Percentiles rank a stretch among this genome's conserved stretches.
Evolutionary conservation across 1,140 invertebrate species (phyloP).

Genomic region (Psilanteris sp.): DNA sequence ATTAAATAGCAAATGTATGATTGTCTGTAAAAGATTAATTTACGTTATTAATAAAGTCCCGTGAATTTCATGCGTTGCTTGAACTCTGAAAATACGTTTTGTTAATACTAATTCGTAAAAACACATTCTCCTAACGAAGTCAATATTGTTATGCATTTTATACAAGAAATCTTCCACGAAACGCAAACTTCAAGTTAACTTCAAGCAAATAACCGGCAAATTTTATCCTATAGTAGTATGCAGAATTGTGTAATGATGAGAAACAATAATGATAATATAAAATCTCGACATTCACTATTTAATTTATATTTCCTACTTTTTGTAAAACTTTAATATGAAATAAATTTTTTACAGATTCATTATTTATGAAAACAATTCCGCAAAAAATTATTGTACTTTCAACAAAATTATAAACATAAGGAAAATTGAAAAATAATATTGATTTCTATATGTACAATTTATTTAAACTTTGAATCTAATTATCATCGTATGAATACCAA

Average conservation of each 20-base stretch:
- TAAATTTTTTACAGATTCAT: too few species aligned
- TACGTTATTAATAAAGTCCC: too few species aligned
- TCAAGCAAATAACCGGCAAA: constrained; percentile 5
- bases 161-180: constrained; percentile 16
- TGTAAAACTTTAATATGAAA: too few species aligned
- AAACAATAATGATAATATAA: background rate
- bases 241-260: background rate
- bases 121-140: constrained; percentile 20
- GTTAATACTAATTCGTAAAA: constrained; percentile 25
- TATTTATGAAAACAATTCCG: too few species aligned
- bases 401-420: too few species aligned
- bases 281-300: constrained; percentile 1
- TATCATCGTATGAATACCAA: constrained; percentile 19
- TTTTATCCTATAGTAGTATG: background rate
- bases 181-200: constrained; percentile 28
- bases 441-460: too few species aligned
- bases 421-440: too few species aligned
- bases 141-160: constrained; percentile 39
- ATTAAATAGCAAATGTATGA: too few species aligned
- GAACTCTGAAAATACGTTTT: constrained; percentile 27
- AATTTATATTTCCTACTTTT: constrained; percentile 1
- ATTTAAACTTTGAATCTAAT: constrained; percentile 12
- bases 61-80: too few species aligned
- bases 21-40: too few species aligned
- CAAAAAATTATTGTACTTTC: too few species aligned